Percentiles rank a stretch among this genome's conserved stretches.
phyloP scores from a whole-genome alignment of 2,113 vertebrate genomes.

The Delphinapterus leucas region DNA sequence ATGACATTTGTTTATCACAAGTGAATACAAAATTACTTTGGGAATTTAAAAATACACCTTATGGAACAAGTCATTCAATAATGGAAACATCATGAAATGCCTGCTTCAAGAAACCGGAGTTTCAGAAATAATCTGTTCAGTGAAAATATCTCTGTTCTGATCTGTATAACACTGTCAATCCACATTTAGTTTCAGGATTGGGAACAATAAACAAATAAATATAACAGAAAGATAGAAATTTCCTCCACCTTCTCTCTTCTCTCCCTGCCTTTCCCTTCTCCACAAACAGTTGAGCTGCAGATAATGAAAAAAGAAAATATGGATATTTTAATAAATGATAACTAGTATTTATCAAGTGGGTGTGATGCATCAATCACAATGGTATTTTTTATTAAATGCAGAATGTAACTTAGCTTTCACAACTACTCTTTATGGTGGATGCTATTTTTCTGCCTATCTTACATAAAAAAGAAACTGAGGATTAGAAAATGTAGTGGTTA shows the following conservation, averaged over 20 bases:
- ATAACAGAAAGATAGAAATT: background rate
- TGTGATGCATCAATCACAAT: background rate
- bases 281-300: background rate
- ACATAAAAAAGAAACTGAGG: background rate
- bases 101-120: background rate
- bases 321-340: background rate
- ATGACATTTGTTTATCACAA: background rate
- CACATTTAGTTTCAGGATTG: background rate
- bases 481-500: background rate
- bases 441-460: background rate
- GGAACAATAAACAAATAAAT: background rate
- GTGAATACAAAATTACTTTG: background rate
- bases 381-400: background rate
- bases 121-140: background rate
- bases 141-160: background rate
- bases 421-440: rapidly evolving
- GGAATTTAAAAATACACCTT: background rate
- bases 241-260: background rate
- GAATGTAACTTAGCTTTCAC: background rate
- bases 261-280: background rate
- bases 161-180: background rate
- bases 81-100: background rate
- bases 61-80: background rate
- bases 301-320: background rate
- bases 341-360: background rate